Evolutionary conservation across 2,113 vertebrate species (phyloP).

Genomic region (Turdus rufiventris): DNA sequence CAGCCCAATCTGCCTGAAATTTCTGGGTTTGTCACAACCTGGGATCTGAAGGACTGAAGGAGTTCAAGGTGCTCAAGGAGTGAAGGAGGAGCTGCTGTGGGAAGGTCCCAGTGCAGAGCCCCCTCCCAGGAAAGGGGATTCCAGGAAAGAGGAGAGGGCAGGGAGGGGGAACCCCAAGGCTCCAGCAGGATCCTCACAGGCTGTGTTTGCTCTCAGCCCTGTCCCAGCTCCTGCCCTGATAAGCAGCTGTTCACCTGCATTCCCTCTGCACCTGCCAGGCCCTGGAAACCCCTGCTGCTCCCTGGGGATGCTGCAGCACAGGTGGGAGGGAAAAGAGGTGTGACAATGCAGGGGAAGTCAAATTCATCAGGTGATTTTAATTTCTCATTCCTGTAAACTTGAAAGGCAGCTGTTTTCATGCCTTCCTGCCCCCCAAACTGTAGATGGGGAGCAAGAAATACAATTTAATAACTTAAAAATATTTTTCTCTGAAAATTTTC

Average conservation of each 20-base stretch:
- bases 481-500: background rate
- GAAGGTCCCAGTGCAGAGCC: background rate
- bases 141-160: background rate
- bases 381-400: background rate
- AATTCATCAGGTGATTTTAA: background rate
- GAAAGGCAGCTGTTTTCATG: background rate
- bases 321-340: accelerated
- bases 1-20: background rate
- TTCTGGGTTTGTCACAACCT: background rate
- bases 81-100: background rate
- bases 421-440: no score
- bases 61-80: background rate
- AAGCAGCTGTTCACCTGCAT: background rate
- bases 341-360: background rate
- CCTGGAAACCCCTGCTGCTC: background rate
- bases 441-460: background rate
- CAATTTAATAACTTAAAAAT: background rate
- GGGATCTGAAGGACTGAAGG: background rate
- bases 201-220: background rate
- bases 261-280: background rate
- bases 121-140: background rate
- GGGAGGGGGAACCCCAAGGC: background rate
- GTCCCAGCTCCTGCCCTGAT: background rate
- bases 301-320: accelerated
- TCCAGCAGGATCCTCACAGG: background rate